Conservation (phyloP, 2,113 vertebrate species). For the Galeopterus variegatus region DNA sequence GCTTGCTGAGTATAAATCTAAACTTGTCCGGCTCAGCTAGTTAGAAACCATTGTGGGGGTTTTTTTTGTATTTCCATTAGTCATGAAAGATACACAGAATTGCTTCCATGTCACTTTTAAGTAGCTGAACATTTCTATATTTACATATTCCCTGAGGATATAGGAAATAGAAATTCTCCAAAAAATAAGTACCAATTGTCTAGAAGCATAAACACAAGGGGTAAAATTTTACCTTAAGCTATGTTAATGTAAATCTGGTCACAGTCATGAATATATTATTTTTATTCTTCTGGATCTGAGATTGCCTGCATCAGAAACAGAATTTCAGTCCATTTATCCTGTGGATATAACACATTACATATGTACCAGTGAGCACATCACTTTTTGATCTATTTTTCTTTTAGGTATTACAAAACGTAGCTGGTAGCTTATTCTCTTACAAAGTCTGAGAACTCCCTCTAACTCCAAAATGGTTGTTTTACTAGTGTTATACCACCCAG, state of each 20-base stretch:
- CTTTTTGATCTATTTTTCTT: not conserved
- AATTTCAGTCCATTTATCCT: conserved; percentile 22
- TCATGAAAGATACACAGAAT: conserved; percentile 62
- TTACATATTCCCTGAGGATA: conserved; percentile 46
- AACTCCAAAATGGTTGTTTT: not conserved
- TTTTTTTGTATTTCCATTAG: conserved; percentile 50
- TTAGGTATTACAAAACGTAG: not conserved
- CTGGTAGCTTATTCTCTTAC: not conserved
- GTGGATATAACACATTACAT: not conserved
- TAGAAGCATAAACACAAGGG: conserved; percentile 69
- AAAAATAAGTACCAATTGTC: conserved; percentile 68
- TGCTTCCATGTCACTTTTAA: conserved; percentile 64
- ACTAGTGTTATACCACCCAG: not conserved
- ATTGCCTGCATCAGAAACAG: conserved; percentile 52
- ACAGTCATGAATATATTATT: conserved; percentile 72
- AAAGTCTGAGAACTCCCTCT: not conserved
- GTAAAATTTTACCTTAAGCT: conserved; percentile 73
- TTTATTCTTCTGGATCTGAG: conserved; percentile 71
- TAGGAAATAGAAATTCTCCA: conserved; percentile 53
- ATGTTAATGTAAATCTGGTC: conserved; percentile 66
- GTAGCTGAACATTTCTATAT: conserved; percentile 57
- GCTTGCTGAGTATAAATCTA: conserved; percentile 56
- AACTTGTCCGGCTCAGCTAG: conserved; percentile 54
- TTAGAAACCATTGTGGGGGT: not conserved
- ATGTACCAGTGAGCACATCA: not conserved